Conservation (phyloP, 2,797 vertebrate species). For the Chaetodon trifasciatus region DNA sequence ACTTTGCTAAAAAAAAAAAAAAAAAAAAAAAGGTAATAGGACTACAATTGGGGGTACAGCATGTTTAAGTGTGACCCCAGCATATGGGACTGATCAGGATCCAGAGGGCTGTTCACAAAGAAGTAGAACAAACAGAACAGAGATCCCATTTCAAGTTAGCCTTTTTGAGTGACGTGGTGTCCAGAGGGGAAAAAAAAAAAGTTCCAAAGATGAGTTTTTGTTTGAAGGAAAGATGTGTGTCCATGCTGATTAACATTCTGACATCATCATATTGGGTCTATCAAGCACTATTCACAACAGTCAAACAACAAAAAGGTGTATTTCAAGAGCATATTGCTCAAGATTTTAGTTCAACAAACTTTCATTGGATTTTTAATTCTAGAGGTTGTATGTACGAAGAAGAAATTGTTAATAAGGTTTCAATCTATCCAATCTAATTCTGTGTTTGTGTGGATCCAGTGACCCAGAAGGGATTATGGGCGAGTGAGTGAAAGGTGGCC, state of each 20-base stretch:
- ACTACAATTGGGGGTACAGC: constrained; percentile 19
- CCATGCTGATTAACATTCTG: neutral
- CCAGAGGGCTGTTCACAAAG: constrained; percentile 56
- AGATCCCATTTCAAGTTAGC: constrained; percentile 10
- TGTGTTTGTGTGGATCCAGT: constrained; percentile 75
- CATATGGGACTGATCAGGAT: constrained; percentile 79
- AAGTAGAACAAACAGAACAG: constrained; percentile 49
- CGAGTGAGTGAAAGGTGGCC: constrained; percentile 78
- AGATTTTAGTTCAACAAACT: constrained; percentile 10
- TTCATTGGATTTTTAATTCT: neutral
- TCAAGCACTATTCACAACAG: neutral
- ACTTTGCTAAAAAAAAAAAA: neutral
- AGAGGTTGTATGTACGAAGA: neutral
- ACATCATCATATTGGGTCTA: neutral
- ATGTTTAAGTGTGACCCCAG: constrained; percentile 56
- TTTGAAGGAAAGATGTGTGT: neutral
- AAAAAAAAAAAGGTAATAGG: neutral
- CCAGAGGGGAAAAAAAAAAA: neutral
- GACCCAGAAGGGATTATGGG: constrained; percentile 83
- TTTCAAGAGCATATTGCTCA: neutral
- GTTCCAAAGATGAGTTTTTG: neutral
- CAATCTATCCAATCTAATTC: constrained; percentile 53
- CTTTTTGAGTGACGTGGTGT: neutral
- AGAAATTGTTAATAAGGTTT: constrained; percentile 23
- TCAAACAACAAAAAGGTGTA: neutral